Conservation (phyloP, 2,888 invertebrate genomes). For the Steinernema scapterisci region DNA sequence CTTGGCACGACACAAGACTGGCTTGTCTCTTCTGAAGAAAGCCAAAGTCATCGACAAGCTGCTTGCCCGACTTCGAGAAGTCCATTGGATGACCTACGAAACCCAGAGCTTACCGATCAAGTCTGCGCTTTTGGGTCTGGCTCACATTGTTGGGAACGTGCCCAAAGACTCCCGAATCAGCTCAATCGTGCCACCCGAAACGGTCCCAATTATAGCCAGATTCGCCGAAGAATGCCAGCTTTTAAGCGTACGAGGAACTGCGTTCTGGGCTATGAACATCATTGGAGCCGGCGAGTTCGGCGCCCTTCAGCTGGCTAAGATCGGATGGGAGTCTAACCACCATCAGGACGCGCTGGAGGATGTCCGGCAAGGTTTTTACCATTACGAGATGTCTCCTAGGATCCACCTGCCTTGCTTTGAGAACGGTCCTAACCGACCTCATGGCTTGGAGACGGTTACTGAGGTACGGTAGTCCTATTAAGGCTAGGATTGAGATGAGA, state of each 20-base stretch:
- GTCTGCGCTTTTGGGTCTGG: constrained; percentile 51
- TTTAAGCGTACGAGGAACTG: constrained; percentile 61
- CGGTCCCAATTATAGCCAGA: constrained; percentile 42
- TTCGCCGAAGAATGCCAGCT: constrained; percentile 56
- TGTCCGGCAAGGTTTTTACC: background rate
- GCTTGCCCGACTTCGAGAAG: constrained; percentile 31
- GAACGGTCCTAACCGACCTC: background rate
- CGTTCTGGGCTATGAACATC: constrained; percentile 62
- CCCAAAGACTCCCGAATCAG: background rate
- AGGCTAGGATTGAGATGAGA: too few relatives aligned
- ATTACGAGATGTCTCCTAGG: background rate
- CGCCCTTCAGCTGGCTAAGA: constrained; percentile 46
- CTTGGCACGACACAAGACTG: constrained; percentile 36
- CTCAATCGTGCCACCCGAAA: background rate
- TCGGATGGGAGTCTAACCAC: constrained; percentile 60
- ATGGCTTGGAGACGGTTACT: background rate
- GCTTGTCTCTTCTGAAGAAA: constrained; percentile 36
- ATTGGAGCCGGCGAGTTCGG: constrained; percentile 47
- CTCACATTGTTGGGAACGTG: constrained; percentile 45
- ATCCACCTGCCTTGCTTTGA: constrained; percentile 14
- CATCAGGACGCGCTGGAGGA: constrained; percentile 34
- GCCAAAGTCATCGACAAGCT: constrained; percentile 40
- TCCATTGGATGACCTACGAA: constrained; percentile 28
- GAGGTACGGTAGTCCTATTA: background rate
- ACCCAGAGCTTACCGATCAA: constrained; percentile 43